Base-by-base conservation (phyloP, 1,140 invertebrate genomes). In the Cydia fagiglandana region DNA sequence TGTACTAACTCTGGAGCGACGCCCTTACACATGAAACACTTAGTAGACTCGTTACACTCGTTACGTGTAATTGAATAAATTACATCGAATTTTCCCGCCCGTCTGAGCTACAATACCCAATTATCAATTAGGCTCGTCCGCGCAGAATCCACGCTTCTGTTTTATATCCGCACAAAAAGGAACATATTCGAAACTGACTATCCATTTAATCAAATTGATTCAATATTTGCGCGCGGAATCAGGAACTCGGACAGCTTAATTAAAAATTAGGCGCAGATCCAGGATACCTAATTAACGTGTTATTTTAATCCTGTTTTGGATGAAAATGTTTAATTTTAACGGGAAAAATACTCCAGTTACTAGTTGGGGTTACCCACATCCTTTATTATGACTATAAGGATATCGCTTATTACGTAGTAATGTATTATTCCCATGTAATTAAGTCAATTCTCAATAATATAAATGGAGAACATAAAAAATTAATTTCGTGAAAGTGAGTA, bases 91-190 rank as follows among this genome's bases (percentile, higher is more conserved):
- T 70, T 70, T 41, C 5, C 24, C 34, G 34, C 66, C 66, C 41
- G 66, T 41, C 34, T 70, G 30, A 41, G 66, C 66, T 70, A 38
- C 34, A 70, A 70, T 70, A 70, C 34, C 66, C 30, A 70, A 70
- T 70, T 70, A 70, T 41, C 66, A 70, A 70, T 70, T 70, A 41
- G 66, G 66, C 6, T 70, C 66, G 30, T 70, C 24, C 81, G 77
- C 81, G 82, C 80, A 79, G 76, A 75, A 77, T 76, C 73, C 78
- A 80, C 80, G 82, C 80, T 76, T 74, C 81, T 73, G 76, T 74
- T 84, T 82, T 80, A 84, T 78, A 74, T 64, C 77, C 73, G 76
- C 66, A 73, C 28, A 70, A 20, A 70, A 70, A 10, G 66, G n/a
- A 45, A 70, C n/a, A 70, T 38, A 41, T 70, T 70, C 17, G 15